A percentile compares a stretch with the other conserved stretches of the same genome.
Evolutionary conservation across 1,140 invertebrate genomes (phyloP).

Genomic region (Pinna nobilis): DNA sequence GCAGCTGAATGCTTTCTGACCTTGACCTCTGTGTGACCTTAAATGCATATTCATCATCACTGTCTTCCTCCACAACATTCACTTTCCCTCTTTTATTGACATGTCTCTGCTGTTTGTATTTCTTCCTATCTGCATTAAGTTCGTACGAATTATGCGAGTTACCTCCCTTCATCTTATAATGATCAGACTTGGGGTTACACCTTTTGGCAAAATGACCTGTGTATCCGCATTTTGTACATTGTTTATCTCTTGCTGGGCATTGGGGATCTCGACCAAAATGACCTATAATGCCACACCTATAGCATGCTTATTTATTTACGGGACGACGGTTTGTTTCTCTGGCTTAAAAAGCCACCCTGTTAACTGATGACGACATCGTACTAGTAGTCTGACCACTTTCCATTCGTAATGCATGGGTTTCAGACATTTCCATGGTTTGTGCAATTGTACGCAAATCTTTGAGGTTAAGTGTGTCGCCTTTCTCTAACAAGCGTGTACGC

Average conservation of each 20-base stretch:
- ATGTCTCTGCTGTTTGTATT: neutral
- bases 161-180: too few species aligned
- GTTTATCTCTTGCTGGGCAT: slow-evolving; percentile 28
- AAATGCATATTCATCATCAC: slow-evolving; percentile 2
- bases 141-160: too few species aligned
- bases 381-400: too few species aligned
- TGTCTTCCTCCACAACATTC: neutral
- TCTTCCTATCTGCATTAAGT: slow-evolving; percentile 5
- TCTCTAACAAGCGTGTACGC: slow-evolving; percentile 18
- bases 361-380: neutral
- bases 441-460: slow-evolving; percentile 25
- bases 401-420: slow-evolving; percentile 11
- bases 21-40: neutral
- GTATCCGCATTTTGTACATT: slow-evolving; percentile 26
- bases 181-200: too few species aligned
- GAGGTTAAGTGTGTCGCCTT: slow-evolving; percentile 19
- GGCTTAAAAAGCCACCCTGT: neutral
- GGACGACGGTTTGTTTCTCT: too few species aligned
- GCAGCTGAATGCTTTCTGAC: neutral
- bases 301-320: slow-evolving; percentile 16
- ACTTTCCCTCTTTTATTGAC: neutral
- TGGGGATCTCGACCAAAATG: slow-evolving; percentile 14
- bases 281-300: slow-evolving; percentile 21
- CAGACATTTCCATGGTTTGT: neutral
- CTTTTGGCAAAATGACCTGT: slow-evolving; percentile 36